A percentile compares a stretch with the other conserved stretches of the same genome.
phyloP scores from a whole-genome alignment of 2,113 vertebrate genomes.

The Zapus hudsonius region DNA sequence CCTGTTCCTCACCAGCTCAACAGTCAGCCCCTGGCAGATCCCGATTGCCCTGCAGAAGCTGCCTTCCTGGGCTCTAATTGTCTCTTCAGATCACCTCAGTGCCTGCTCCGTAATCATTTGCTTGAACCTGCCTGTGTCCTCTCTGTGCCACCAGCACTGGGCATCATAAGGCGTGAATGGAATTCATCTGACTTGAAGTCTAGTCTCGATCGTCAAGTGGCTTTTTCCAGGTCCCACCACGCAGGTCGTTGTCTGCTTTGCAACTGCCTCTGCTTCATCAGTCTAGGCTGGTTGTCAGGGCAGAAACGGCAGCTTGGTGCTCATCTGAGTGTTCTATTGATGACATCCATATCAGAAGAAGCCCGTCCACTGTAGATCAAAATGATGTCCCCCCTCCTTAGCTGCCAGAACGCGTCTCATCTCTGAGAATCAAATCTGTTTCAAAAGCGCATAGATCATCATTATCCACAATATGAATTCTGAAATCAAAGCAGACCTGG shows the following conservation, averaged over 20 bases:
- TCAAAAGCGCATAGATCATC: conserved; percentile 67
- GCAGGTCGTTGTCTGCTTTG: not conserved
- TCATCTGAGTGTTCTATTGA: conserved; percentile 16
- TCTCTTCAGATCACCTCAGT: conserved; percentile 59
- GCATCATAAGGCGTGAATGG: not conserved
- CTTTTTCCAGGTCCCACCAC: not conserved
- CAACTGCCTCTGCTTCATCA: not conserved
- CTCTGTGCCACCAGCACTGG: not conserved
- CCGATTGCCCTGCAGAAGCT: conserved; percentile 15
- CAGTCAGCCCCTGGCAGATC: not conserved
- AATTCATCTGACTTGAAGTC: conserved; percentile 38
- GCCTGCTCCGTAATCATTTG: not conserved
- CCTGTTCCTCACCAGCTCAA: conserved; percentile 20
- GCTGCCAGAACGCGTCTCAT: conserved; percentile 60
- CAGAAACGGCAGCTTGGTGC: not conserved
- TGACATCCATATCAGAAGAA: conserved; percentile 38
- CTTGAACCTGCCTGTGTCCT: conserved; percentile 63
- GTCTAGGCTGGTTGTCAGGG: not conserved
- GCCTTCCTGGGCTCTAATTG: conserved; percentile 38
- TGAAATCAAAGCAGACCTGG: conserved; percentile 77
- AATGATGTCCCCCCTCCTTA: conserved; percentile 56
- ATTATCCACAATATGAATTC: conserved; percentile 72
- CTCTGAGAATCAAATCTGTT: conserved; percentile 64
- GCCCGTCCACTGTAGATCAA: conserved; percentile 52
- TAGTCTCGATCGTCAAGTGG: not conserved